These are phyloP conservation scores for Tragelaphus buxtoni DNA, from an alignment of 2,113 vertebrate genomes.

Conservation along the genomic window DNA sequence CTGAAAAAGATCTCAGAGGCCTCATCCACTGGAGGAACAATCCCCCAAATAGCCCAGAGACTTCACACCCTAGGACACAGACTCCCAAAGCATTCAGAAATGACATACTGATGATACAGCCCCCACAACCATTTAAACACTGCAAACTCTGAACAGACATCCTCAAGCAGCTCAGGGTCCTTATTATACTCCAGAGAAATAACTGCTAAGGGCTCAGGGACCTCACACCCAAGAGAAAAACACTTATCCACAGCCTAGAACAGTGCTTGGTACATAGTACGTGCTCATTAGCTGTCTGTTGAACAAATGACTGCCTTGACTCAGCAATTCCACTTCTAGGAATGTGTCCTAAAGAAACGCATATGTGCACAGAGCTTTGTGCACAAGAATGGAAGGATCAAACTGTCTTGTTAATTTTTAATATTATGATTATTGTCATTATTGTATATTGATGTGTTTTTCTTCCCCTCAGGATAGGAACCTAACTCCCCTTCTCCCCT, in stretches of 20 bases:
- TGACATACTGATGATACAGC: neutral
- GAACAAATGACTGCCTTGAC: neutral
- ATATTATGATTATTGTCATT: neutral
- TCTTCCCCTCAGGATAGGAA: neutral
- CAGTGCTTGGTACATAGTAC: neutral
- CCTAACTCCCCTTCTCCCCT: neutral
- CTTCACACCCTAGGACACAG: neutral
- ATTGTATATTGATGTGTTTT: neutral
- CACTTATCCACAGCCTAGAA: neutral
- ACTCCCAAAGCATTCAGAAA: neutral
- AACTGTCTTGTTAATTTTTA: neutral
- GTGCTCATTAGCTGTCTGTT: neutral
- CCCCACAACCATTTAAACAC: neutral
- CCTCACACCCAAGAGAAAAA: neutral
- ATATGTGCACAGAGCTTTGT: neutral
- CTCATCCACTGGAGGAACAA: neutral
- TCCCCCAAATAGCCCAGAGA: neutral
- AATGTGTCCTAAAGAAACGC: neutral
- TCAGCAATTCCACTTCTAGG: neutral
- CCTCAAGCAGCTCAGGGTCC: neutral
- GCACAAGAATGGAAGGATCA: neutral
- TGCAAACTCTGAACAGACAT: neutral
- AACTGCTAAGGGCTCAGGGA: neutral
- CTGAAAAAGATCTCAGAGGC: neutral
- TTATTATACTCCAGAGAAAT: neutral